These are phyloP conservation scores for Tokudaia tokunoshimensis DNA, from an alignment of 2,797 vertebrate genomes.

Conservation along the genomic window DNA sequence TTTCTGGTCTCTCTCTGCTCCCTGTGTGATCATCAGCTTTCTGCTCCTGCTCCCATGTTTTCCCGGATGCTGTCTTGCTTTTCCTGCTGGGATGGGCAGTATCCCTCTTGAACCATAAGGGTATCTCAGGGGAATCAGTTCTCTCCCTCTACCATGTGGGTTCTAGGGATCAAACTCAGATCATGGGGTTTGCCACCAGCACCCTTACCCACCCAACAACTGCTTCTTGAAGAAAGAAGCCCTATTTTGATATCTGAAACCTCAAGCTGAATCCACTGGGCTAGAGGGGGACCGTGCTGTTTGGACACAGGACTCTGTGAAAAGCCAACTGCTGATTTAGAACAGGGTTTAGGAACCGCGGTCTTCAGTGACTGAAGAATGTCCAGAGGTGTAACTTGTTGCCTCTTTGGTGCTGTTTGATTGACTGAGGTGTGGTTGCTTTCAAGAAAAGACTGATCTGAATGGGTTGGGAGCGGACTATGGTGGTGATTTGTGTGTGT, in stretches of 20 bases:
- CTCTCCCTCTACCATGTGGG: background rate
- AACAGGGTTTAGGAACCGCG: background rate
- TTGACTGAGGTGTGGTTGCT: rapidly evolving
- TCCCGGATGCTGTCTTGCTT: background rate
- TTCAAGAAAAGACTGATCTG: background rate
- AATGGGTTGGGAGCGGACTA: background rate
- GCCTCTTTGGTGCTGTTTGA: background rate
- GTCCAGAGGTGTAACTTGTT: background rate
- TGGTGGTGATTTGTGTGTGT: too few species aligned
- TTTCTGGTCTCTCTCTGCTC: background rate
- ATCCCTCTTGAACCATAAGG: background rate
- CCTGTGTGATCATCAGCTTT: background rate
- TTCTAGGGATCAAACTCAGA: background rate
- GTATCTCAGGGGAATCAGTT: background rate
- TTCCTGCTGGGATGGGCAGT: too few species aligned
- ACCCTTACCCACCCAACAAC: background rate
- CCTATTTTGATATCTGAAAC: background rate
- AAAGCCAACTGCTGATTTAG: background rate
- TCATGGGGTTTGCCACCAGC: background rate
- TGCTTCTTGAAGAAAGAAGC: background rate
- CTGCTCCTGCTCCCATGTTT: background rate
- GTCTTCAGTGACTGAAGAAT: background rate
- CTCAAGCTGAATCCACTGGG: background rate
- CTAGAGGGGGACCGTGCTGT: background rate
- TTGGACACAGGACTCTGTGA: background rate